Conservation (phyloP, 23 tunicate genomes). For the Oikopleura albicans region DNA sequence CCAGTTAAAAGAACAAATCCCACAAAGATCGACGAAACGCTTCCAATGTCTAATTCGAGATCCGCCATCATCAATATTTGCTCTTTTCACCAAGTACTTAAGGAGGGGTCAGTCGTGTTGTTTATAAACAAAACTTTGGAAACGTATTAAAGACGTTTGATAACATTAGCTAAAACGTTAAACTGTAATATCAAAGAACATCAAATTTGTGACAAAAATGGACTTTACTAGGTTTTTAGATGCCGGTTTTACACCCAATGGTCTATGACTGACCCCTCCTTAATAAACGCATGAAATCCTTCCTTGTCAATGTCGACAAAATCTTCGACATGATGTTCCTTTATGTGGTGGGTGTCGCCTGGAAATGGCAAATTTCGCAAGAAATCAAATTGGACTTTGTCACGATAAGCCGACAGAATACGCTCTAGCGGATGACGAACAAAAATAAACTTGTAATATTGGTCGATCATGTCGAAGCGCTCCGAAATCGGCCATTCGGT, state of each 20-base stretch:
- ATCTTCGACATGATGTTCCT: not conserved
- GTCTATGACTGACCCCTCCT: too few relatives aligned
- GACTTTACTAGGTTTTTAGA: too few relatives aligned
- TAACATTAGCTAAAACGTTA: too few relatives aligned
- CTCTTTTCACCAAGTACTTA: constrained; percentile 4
- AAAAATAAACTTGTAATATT: constrained; percentile 7
- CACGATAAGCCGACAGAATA: not conserved
- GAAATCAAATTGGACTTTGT: constrained; percentile 11
- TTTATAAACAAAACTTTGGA: not conserved
- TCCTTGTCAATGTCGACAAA: constrained; percentile 2
- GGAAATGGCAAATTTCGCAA: constrained; percentile 5
- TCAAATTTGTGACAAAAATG: too few relatives aligned
- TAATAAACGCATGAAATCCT: constrained; percentile 15
- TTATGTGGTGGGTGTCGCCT: not conserved
- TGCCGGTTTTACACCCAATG: too few relatives aligned
- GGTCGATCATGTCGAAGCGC: not conserved
- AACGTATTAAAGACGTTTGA: not conserved
- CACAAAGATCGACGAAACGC: not conserved
- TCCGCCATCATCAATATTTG: not conserved
- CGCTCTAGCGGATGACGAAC: constrained; percentile 11
- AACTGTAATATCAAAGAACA: too few relatives aligned
- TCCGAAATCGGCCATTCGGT: constrained; percentile 5
- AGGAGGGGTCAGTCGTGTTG: not conserved
- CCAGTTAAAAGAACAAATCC: constrained; percentile 1
- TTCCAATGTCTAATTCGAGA: constrained; percentile 14